Evolutionary conservation across 2,888 invertebrate genomes (phyloP), one percentile per base, ranked within the genome.

Genomic region (Trichogramma evanescens): DNA sequence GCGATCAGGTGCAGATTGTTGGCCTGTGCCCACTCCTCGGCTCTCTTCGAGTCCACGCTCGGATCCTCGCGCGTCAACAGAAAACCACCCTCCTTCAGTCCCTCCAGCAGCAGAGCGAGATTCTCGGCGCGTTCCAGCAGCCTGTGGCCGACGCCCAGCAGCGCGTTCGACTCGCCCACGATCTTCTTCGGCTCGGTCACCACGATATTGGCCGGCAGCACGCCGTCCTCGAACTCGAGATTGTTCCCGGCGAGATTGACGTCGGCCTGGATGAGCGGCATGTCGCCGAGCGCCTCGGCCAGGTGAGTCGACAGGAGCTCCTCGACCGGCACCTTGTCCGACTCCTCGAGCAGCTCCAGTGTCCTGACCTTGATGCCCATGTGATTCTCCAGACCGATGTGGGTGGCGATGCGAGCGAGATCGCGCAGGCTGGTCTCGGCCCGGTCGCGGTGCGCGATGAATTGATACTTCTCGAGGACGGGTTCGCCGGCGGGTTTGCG

Each of bases 251-350:
- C 71, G 0, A 89, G 74, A 55, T 82, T 78, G 0, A 87, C 78
- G 53, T 89, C 86, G 0, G 88, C 84, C 67, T 88, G 86, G 4
- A 89, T 81, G 8, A 89, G 72, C 0, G 90, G 89, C 46, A 88
- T 74, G 68, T 91, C 87, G 52, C 82, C 85, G 0, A 91, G 78
- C 0, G 84, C 78, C 2, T 85, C 82, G 6, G 79, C 75, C 5
- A 91, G 80, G 8, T 79, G 66, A 3, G 82, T 82, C 0, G 86
- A 78, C 0, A 87, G 66, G 0, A 79, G 59, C 13, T 76, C 64
- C 26, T 79, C 77, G 1, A 72, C 63, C 0, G 70, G 50, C 3
- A 71, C 59, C 3, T 69, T 63, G 9, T 71, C 68, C 3, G 60
- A 63, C 4, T 69, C 70, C 8, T 73, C 71, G 68, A 74, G 57